Percentiles rank a stretch among this genome's conserved stretches.
Evolutionary conservation across 2,113 vertebrate species (phyloP).

Genomic region (Zosterops lateralis): DNA sequence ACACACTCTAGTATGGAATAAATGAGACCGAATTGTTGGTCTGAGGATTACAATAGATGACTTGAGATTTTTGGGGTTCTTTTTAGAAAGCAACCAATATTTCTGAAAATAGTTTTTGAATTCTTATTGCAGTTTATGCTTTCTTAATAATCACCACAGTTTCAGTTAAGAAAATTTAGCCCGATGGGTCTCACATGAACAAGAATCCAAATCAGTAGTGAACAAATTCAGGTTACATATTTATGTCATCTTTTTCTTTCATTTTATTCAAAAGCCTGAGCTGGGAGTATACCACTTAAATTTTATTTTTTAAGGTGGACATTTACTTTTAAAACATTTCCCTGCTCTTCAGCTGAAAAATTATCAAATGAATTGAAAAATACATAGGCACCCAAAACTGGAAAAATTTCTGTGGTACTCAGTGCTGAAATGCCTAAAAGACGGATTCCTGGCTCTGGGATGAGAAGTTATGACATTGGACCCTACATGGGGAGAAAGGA

Average conservation of each 20-base stretch:
- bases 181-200: not conserved
- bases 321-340: not conserved
- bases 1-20: not conserved
- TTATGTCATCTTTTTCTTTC: not conserved
- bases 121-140: not conserved
- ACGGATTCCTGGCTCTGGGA: not conserved
- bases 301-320: not conserved
- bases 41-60: not conserved
- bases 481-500: accelerated
- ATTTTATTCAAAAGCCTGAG: not conserved
- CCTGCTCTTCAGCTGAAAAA: not conserved
- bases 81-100: not conserved
- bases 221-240: not conserved
- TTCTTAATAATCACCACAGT: not conserved
- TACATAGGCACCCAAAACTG: not conserved
- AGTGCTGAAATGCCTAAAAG: not conserved
- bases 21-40: not conserved
- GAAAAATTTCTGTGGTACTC: not conserved
- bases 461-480: not conserved
- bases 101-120: not conserved
- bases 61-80: not conserved
- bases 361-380: not conserved
- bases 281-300: accelerated
- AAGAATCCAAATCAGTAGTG: not conserved
- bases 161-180: not conserved